These are phyloP conservation scores for Gasteruption jaculator DNA, from an alignment of 2,888 invertebrate genomes.

Conservation along the genomic window DNA sequence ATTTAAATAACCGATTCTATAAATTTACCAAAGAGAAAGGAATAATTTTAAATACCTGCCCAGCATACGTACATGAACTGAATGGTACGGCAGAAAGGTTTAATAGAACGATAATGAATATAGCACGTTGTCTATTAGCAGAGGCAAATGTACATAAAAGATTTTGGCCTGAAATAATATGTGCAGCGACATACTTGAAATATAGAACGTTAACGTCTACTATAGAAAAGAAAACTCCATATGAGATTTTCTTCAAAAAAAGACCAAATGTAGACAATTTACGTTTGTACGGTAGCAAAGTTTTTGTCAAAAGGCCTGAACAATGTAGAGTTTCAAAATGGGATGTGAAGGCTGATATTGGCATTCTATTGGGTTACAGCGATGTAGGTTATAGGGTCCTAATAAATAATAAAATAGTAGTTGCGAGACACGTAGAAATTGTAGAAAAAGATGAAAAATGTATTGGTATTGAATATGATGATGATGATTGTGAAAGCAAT, in stretches of 20 bases:
- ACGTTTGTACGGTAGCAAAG: conserved; percentile 10
- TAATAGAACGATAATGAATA: conserved; percentile 18
- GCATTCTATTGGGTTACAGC: conserved; percentile 11
- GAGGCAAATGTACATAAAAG: conserved; percentile 13
- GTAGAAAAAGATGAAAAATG: conserved; percentile 8
- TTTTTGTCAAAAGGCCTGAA: conserved; percentile 11
- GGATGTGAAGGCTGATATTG: conserved; percentile 11
- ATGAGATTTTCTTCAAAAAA: conserved; percentile 11
- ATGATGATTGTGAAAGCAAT: too few relatives aligned
- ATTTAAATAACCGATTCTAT: conserved; percentile 3
- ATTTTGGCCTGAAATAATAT: conserved; percentile 14
- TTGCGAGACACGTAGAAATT: conserved; percentile 12
- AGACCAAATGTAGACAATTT: conserved; percentile 7
- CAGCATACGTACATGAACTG: conserved; percentile 16
- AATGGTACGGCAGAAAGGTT: conserved; percentile 15
- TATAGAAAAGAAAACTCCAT: too few relatives aligned
- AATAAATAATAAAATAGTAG: conserved; percentile 10
- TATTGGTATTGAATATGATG: conserved; percentile 1
- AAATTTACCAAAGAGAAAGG: conserved; percentile 15
- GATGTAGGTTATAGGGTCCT: conserved; percentile 11
- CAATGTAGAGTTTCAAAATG: too few relatives aligned
- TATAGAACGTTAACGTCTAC: conserved; percentile 14
- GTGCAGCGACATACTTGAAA: conserved; percentile 14
- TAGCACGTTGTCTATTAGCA: conserved; percentile 14
- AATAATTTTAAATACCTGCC: conserved; percentile 12